Evolutionary conservation across 2,888 invertebrate genomes (phyloP).

Genomic region (Limenitis camilla): DNA sequence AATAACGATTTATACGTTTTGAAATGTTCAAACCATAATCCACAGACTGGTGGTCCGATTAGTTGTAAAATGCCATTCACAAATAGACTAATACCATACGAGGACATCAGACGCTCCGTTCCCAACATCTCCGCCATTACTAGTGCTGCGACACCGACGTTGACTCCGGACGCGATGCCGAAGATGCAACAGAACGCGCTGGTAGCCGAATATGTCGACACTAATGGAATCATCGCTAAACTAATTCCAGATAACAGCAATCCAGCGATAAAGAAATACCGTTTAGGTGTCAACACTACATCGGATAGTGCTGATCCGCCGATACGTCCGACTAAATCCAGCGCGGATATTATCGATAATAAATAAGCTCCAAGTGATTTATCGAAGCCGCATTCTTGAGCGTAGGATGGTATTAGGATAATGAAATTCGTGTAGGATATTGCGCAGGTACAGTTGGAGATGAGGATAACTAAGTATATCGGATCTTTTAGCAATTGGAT

Average conservation of each 20-base stretch:
- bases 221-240: slow-evolving; percentile 80
- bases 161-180: slow-evolving; percentile 87
- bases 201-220: slow-evolving; percentile 77
- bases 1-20: slow-evolving; percentile 82
- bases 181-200: slow-evolving; percentile 83
- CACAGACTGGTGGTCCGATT: slow-evolving; percentile 89
- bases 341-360: slow-evolving; percentile 84
- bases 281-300: slow-evolving; percentile 82
- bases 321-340: slow-evolving; percentile 87
- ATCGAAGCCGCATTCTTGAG: slow-evolving; percentile 79
- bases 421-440: slow-evolving; percentile 92
- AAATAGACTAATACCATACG: slow-evolving; percentile 89
- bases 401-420: slow-evolving; percentile 86
- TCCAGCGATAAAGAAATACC: slow-evolving; percentile 88
- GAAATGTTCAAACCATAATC: slow-evolving; percentile 78
- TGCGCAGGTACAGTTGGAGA: slow-evolving; percentile 89
- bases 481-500: slow-evolving; percentile 83
- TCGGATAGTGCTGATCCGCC: slow-evolving; percentile 91
- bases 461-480: slow-evolving; percentile 85
- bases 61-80: slow-evolving; percentile 88
- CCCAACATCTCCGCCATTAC: slow-evolving; percentile 92
- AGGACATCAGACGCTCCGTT: slow-evolving; percentile 87
- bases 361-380: slow-evolving; percentile 82
- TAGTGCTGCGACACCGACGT: slow-evolving; percentile 89
- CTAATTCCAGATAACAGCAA: slow-evolving; percentile 84